Percentiles rank a stretch among this genome's conserved stretches.
phyloP scores from a whole-genome alignment of 2,113 vertebrate genomes.

The Sylvia atricapilla region DNA sequence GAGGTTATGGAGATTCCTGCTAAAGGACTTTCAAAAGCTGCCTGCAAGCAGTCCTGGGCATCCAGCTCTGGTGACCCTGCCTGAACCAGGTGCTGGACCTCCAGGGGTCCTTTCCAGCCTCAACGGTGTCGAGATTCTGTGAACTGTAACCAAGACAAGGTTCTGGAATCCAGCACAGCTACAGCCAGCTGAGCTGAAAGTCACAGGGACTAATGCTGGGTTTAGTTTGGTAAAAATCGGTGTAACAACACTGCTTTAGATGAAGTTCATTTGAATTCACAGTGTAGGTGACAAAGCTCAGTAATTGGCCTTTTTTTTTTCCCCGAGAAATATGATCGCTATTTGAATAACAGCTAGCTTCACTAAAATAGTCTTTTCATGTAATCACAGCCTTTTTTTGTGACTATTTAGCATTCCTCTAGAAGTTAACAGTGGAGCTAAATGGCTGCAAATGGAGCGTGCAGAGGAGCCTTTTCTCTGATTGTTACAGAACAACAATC shows the following conservation, averaged over 20 bases:
- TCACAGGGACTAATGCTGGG: background rate
- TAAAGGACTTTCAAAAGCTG: background rate
- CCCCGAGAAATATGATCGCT: background rate
- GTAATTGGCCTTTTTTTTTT: background rate
- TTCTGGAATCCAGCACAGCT: background rate
- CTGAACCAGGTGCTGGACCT: background rate
- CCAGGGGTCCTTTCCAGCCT: background rate
- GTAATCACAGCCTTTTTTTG: slow-evolving; percentile 41
- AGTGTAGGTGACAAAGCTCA: slow-evolving; percentile 9
- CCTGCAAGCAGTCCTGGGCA: background rate
- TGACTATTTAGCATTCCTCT: slow-evolving; percentile 32
- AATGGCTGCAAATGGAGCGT: background rate
- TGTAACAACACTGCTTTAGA: background rate
- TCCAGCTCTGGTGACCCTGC: background rate
- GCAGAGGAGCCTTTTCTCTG: background rate
- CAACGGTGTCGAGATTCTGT: background rate
- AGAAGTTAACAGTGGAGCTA: slow-evolving; percentile 1
- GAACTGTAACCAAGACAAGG: background rate
- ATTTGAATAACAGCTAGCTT: slow-evolving; percentile 37
- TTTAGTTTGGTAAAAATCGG: background rate
- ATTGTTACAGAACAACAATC: background rate
- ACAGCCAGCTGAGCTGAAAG: background rate
- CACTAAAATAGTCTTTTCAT: slow-evolving; percentile 25
- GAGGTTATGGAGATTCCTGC: background rate
- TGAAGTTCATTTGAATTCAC: slow-evolving; percentile 23